phyloP scores from a whole-genome alignment of 2,888 invertebrate genomes.

The Blomia tropicalis region DNA sequence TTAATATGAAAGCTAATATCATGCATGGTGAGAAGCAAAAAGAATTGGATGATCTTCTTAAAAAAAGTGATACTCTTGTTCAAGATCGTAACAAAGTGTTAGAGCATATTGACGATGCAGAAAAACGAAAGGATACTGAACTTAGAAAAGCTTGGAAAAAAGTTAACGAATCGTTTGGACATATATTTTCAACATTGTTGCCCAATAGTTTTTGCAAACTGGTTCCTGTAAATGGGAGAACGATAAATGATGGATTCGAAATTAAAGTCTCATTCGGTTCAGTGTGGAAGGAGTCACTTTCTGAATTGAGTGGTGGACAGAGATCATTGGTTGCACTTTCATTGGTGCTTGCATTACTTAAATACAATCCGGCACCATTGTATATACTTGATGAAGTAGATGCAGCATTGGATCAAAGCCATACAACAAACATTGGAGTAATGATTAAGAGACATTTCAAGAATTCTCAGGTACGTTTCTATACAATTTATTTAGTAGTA shows the following conservation, averaged over 20 bases:
- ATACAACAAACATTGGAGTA: slow-evolving; percentile 93
- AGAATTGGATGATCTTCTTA: slow-evolving; percentile 52
- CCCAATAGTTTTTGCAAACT: slow-evolving; percentile 77
- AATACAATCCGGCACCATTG: slow-evolving; percentile 92
- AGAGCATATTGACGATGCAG: slow-evolving; percentile 66
- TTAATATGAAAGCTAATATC: slow-evolving; percentile 70
- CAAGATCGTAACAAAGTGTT: slow-evolving; percentile 56
- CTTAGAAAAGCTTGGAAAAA: slow-evolving; percentile 60
- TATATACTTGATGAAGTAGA: slow-evolving; percentile 98
- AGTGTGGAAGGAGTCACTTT: slow-evolving; percentile 86
- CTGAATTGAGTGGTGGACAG: slow-evolving; percentile 91
- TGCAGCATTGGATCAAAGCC: slow-evolving; percentile 89
- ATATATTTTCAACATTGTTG: slow-evolving; percentile 75
- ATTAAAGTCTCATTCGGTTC: slow-evolving; percentile 61
- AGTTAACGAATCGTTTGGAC: slow-evolving; percentile 82
- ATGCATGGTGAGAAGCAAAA: slow-evolving; percentile 71
- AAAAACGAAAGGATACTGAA: slow-evolving; percentile 72
- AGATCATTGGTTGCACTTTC: slow-evolving; percentile 84
- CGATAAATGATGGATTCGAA: slow-evolving; percentile 71
- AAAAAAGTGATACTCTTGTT: slow-evolving; percentile 54
- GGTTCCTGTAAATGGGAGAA: slow-evolving; percentile 53
- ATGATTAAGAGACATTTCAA: slow-evolving; percentile 82
- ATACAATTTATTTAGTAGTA: not conserved
- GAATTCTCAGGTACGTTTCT: slow-evolving; percentile 52
- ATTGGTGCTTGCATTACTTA: slow-evolving; percentile 81